Base-by-base conservation (phyloP, 2,797 vertebrate genomes). In the Vespertilio murinus region DNA sequence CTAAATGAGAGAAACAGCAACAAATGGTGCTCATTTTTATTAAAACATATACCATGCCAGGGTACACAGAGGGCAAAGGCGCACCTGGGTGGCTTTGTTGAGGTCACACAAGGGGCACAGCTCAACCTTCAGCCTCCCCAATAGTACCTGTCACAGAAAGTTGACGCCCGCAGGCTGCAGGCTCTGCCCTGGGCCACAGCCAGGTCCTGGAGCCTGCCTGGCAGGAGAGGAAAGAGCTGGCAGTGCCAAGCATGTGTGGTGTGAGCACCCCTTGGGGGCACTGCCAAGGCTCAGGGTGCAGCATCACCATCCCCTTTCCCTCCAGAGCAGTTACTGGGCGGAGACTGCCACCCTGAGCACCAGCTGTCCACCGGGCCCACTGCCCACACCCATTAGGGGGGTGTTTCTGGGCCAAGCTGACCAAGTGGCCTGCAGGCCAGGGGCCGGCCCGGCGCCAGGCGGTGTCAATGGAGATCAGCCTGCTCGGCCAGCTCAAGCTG, bases 341-440 rank as follows among this genome's bases (percentile, higher is more conserved):
- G 90, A 93, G 91, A 80, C 78, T 23, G 78, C 79, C 87, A 45
- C 83, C 84, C 95, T 75, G 94, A 84, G 91, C 25, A 97, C 96
- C 96, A 96, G 94, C 94, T 97, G 97, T 96, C 96, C 49, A 1
- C 52, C 25, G 0, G 80, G 91, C 94, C 82, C 47, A n/a, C 35
- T 82, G 90, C 90, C 90, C 54, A 6, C 23, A 67, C 64, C 71
- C 94, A 94, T 84, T 75, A 88, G 92, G 94, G 74, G 94, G 88
- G 88, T 84, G 95, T 95, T 87, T 64, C 64, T 12, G 23, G 45
- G 94, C 96, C 95, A 95, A 86, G 18, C 74, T 77, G 40, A 80
- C 84, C 87, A 93, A 93, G 95, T 81, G 81, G 80, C 95, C 95
- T 33, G 52, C 75, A 40, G 67, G 54, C 79, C 86, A 92, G 93